Evolutionary conservation across 2,113 vertebrate genomes (phyloP).

Genomic region (Gymnocephalus cernua): DNA sequence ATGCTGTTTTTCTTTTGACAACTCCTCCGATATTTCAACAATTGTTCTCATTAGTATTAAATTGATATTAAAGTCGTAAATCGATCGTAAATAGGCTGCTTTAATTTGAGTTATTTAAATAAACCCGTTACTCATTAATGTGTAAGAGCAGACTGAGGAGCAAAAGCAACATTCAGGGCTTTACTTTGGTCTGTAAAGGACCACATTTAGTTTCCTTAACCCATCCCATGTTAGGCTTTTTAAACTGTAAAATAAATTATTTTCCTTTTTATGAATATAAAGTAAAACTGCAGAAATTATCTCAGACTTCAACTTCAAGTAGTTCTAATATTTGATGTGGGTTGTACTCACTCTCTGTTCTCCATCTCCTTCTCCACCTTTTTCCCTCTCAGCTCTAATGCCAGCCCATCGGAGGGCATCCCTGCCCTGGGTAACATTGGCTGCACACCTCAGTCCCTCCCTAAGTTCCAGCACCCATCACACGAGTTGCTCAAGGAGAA

Average conservation of each 20-base stretch:
- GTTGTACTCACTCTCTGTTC: not conserved
- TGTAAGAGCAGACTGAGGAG: not conserved
- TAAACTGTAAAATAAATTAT: too few species aligned
- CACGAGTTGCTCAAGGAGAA: slow-evolving; percentile 99
- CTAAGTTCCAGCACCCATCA: slow-evolving; percentile 98
- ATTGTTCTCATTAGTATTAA: not conserved
- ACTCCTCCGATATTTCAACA: not conserved
- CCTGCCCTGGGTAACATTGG: slow-evolving; percentile 91
- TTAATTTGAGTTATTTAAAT: not conserved
- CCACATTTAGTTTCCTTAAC: too few species aligned
- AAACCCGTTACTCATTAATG: not conserved
- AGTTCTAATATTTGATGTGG: not conserved
- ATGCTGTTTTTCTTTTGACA: not conserved
- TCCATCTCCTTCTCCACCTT: not conserved
- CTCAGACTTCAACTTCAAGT: not conserved
- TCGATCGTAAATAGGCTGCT: too few species aligned
- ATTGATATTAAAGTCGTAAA: not conserved
- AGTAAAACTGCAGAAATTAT: too few species aligned
- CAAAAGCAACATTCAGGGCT: not conserved
- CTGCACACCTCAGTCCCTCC: slow-evolving; percentile 97
- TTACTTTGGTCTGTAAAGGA: not conserved
- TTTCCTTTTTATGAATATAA: too few species aligned
- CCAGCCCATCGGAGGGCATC: slow-evolving; percentile 94
- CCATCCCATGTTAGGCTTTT: too few species aligned
- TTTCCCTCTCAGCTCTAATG: slow-evolving; percentile 86